Evolutionary conservation across 1,140 invertebrate genomes (phyloP).

Genomic region (Idris sp.): DNA sequence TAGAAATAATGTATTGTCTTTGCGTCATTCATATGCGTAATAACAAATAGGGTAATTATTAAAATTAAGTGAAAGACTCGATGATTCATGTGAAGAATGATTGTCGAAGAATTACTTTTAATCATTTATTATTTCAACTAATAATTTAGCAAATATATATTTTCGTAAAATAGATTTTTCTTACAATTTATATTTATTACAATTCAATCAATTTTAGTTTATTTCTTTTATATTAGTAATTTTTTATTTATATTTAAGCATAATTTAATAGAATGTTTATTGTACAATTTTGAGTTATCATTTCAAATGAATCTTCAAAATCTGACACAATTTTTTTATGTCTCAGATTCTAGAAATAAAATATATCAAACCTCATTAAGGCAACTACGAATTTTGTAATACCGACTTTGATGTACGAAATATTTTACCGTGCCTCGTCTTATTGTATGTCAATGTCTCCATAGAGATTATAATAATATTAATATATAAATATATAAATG

Average conservation of each 20-base stretch:
- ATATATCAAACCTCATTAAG: constrained; percentile 12
- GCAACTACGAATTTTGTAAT: constrained; percentile 36
- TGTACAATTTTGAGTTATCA: neutral
- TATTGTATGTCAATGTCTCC: constrained; percentile 56
- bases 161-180: too few relatives aligned
- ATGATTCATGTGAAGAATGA: constrained; percentile 48
- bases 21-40: constrained; percentile 49
- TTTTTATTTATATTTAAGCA: too few relatives aligned
- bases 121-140: constrained; percentile 3
- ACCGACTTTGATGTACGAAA: constrained; percentile 59
- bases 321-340: constrained; percentile 1
- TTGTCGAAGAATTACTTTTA: constrained; percentile 59
- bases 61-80: constrained; percentile 42
- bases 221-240: too few relatives aligned
- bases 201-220: too few relatives aligned
- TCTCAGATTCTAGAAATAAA: constrained; percentile 7
- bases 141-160: neutral
- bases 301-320: constrained; percentile 27
- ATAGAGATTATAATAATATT: constrained; percentile 36
- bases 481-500: constrained; percentile 9
- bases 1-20: constrained; percentile 34
- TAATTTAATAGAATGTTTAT: too few relatives aligned
- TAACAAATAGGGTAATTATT: constrained; percentile 52
- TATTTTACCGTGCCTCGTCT: constrained; percentile 58
- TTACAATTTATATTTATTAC: too few relatives aligned